A percentile compares a stretch with the other conserved stretches of the same genome.
Evolutionary conservation across 2,113 vertebrate species (phyloP).

Genomic region (Entosphenus tridentatus): DNA sequence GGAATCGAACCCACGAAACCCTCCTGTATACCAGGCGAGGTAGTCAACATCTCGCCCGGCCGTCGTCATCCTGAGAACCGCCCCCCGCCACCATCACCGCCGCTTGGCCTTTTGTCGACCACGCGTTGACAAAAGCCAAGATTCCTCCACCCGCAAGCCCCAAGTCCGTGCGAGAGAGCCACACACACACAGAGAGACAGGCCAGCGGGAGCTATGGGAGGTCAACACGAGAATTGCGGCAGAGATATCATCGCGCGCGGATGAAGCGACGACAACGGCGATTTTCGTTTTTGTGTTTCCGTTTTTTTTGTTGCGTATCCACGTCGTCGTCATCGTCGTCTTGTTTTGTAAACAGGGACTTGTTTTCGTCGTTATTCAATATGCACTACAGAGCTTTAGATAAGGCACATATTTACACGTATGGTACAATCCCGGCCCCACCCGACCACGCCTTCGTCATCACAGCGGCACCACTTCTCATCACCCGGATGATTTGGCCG

Average conservation of each 20-base stretch:
- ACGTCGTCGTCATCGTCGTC: neutral
- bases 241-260: neutral
- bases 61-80: no score
- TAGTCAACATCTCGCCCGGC: no score
- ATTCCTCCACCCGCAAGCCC: no score
- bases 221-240: neutral
- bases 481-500: conserved; percentile 14
- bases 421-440: conserved; percentile 23
- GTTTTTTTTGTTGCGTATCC: neutral
- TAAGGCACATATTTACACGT: conserved; percentile 58
- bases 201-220: neutral
- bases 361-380: neutral
- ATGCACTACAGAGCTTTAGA: conserved; percentile 22
- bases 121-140: no score
- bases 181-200: neutral
- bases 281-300: neutral
- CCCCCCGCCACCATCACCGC: no score
- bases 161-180: no score
- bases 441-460: conserved; percentile 9
- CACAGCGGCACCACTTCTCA: conserved; percentile 10
- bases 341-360: neutral
- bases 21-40: no score
- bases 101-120: no score
- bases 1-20: no score
- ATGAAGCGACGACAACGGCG: neutral